A percentile compares a stretch with the other conserved stretches of the same genome.
Conservation (phyloP, 2,113 vertebrate species). For the Vulpes lagopus region DNA sequence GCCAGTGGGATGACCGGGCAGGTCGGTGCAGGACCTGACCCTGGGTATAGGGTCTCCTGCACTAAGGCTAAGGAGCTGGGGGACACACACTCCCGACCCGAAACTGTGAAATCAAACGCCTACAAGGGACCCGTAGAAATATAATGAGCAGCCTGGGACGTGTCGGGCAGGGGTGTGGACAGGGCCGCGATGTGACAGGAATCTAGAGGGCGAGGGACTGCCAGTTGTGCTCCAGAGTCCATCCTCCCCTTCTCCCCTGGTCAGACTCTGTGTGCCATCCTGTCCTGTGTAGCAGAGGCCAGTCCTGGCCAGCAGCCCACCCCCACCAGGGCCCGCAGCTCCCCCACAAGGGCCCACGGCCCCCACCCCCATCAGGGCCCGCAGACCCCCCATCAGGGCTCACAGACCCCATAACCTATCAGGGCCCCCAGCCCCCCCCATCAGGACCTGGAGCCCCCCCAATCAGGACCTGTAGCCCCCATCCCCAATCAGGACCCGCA, state of each 20-base stretch:
- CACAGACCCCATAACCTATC: too few species aligned
- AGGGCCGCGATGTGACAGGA: background rate
- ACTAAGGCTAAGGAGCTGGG: too few species aligned
- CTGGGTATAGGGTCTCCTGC: background rate
- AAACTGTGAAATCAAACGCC: background rate
- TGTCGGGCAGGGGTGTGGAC: rapidly evolving
- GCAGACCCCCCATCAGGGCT: too few species aligned
- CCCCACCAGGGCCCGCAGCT: too few species aligned
- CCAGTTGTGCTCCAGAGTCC: background rate
- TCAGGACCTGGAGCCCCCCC: too few species aligned
- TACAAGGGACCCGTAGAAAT: rapidly evolving
- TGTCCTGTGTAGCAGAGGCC: background rate
- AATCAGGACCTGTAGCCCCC: too few species aligned
- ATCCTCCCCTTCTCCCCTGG: background rate
- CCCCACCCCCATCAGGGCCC: too few species aligned
- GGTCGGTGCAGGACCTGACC: background rate
- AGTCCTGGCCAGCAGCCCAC: background rate
- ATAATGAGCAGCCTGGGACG: rapidly evolving
- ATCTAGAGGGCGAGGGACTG: too few species aligned
- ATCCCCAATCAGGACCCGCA: too few species aligned
- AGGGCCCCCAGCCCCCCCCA: too few species aligned
- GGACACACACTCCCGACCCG: too few species aligned
- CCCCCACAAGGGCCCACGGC: too few species aligned
- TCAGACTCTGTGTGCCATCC: background rate
- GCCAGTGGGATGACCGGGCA: rapidly evolving